These are phyloP conservation scores for Rhadina sibilatrix DNA, from an alignment of 2,113 vertebrate species.

Conservation along the genomic window DNA sequence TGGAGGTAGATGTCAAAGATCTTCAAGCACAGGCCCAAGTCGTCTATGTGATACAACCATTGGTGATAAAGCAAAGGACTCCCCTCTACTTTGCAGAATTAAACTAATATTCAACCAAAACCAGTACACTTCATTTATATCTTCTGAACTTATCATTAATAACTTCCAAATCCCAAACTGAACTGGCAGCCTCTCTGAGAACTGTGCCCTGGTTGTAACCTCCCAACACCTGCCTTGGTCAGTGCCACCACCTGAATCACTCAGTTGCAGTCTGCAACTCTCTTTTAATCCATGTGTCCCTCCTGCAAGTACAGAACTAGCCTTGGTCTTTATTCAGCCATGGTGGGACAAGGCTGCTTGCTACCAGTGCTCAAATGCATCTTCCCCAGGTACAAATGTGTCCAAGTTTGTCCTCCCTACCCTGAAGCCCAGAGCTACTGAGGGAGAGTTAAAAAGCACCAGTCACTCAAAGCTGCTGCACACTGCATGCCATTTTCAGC, in stretches of 20 bases:
- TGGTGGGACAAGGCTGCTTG: not conserved
- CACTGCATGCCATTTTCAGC: not conserved
- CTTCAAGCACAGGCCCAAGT: not conserved
- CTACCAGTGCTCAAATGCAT: not conserved
- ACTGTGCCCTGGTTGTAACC: too few species aligned
- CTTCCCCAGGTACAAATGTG: rapidly evolving
- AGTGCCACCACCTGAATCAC: not conserved
- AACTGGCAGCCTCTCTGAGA: too few species aligned
- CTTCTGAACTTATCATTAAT: not conserved
- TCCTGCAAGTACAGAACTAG: not conserved
- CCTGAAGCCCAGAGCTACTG: rapidly evolving
- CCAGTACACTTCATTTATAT: not conserved
- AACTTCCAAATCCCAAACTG: not conserved
- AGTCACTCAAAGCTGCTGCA: not conserved
- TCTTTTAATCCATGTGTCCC: not conserved
- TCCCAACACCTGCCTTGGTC: rapidly evolving
- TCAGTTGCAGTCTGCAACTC: not conserved
- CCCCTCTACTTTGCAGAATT: not conserved
- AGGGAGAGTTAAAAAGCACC: not conserved
- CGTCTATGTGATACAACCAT: not conserved
- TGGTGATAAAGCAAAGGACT: not conserved
- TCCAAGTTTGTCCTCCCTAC: not conserved
- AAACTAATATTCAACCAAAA: not conserved
- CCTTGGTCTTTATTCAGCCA: not conserved
- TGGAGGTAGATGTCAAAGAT: not conserved